Evolutionary conservation across 2,797 vertebrate species (phyloP), one percentile per base, ranked within the genome.

Genomic region (Sarcoramphus papa): DNA sequence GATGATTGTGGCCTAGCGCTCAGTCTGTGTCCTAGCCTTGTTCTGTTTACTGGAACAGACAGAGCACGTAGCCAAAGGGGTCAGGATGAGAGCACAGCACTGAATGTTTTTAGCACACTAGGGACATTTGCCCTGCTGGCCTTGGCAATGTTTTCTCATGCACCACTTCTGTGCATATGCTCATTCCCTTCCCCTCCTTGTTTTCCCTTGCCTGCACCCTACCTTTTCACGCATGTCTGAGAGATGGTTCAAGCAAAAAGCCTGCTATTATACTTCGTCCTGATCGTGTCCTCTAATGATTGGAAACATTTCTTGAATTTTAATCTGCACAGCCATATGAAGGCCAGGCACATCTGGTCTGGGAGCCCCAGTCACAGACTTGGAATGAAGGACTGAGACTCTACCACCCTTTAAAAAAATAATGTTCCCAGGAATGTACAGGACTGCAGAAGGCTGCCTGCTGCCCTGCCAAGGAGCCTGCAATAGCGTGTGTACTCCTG

Each of bases 131-230:
- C 69, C 87, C 91, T 88, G 75, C 75, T 95, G 91, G 82, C 84
- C 91, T 90, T 88, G 91, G 87, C 94, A 84, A 9, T 9, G 47
- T 90, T 95, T 95, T 88, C 94, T 92, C 88, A 92, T 54, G 76
- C 83, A 59, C 33, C 40, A 25, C n/a, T 92, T 84, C 30, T 69
- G 70, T 73, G 62, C 33, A 37, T 70, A 31, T 23, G 18, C 13
- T 94, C n/a, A 0, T 75, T 92, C 24, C 11, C 16, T 73, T 62
- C 47, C 74, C 12, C 5, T 65, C 25, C 60, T 75, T 72, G 48
- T 40, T 25, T 35, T 64, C 16, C 19, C 28, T 30, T 0, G 3
- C 51, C 23, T 63, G 68, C 62, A 51, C 31, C 51, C 30, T 22
- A 33, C 67, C 28, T 92, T 57, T 40, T 25, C 64, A 12, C 13